A percentile compares a stretch with the other conserved stretches of the same genome.
These are phyloP conservation scores for Acrobasis repandana DNA, from an alignment of 2,888 invertebrate species.

Conservation along the genomic window DNA sequence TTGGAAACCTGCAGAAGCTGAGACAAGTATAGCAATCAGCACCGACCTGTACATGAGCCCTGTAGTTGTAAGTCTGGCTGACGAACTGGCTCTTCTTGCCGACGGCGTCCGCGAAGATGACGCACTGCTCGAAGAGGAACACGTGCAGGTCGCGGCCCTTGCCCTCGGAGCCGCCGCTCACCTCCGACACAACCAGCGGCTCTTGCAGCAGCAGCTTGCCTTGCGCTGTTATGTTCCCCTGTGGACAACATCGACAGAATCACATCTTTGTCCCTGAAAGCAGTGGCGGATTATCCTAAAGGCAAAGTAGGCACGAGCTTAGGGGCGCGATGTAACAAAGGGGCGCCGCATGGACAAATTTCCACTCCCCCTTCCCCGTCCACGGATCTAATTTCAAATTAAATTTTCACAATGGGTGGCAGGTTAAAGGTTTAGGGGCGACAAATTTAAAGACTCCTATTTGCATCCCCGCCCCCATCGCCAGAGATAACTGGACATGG, in stretches of 20 bases:
- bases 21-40: not conserved
- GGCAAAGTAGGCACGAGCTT: too few species aligned
- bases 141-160: slow-evolving; percentile 92
- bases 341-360: too few species aligned
- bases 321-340: too few species aligned
- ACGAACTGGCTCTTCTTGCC: slow-evolving; percentile 96
- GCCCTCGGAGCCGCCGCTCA: slow-evolving; percentile 70
- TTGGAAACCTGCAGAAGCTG: too few species aligned
- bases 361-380: too few species aligned
- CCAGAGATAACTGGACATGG: too few species aligned
- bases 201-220: slow-evolving; percentile 96
- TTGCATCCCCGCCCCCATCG: too few species aligned
- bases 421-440: too few species aligned
- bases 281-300: too few species aligned
- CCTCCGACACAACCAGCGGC: slow-evolving; percentile 87
- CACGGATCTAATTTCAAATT: too few species aligned
- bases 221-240: slow-evolving; percentile 98
- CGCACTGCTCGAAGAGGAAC: slow-evolving; percentile 98
- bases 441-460: too few species aligned
- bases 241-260: slow-evolving; percentile 46
- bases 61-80: slow-evolving; percentile 97
- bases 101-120: slow-evolving; percentile 97
- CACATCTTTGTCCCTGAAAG: not conserved
- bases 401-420: too few species aligned
- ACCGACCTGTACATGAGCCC: slow-evolving; percentile 96